Base-by-base conservation (phyloP, 1,140 invertebrate species). In the Pararge aegeria region DNA sequence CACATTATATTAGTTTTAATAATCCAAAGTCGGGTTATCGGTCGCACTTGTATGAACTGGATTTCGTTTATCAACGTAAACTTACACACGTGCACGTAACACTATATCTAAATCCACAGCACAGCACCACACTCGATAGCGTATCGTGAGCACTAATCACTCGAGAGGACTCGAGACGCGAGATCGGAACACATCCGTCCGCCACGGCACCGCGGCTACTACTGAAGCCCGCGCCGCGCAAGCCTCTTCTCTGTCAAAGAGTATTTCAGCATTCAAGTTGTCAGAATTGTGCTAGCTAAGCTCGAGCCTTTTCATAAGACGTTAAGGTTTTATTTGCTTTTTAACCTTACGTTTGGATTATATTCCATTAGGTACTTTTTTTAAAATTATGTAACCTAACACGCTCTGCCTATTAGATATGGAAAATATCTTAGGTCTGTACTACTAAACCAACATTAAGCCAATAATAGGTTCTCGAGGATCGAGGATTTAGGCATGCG, bases 201-300 rank as follows among this genome's bases (percentile, higher is more conserved):
- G 55, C 58, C 74, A 64, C 75, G 66, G 54, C 55, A 61, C 49
- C 84, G 51, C 84, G 80, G 71, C 68, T 54, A 72, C 59, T 59
- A 87, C 84, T 87, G 73, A 68, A 38, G 61, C 56, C 61, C 57
- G 66, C 67, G 69, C 69, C 75, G 84, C 84, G 83, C 85, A 86
- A 79, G 76, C 68, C 83, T 75, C 68, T 34, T 56, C 61, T 68
- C 44, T 46, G 70, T 75, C 78, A 75, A 64, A 80, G 68, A 76
- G 50, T 71, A 69, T 69, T 74, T 63, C 58, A 61, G 61, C 64
- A 61, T 67, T 68, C 55, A 64, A 64, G 62, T 68, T 70, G 73
- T 63, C 68, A 74, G 71, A 75, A 73, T 69, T 73, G 71, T 70
- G 68, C 70, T 68, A 66, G 63, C 65, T 64, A 72, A 77, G 63